Evolutionary conservation across 2,888 invertebrate species (phyloP), one percentile per base, ranked within the genome.

Genomic region (Ceramica pisi): DNA sequence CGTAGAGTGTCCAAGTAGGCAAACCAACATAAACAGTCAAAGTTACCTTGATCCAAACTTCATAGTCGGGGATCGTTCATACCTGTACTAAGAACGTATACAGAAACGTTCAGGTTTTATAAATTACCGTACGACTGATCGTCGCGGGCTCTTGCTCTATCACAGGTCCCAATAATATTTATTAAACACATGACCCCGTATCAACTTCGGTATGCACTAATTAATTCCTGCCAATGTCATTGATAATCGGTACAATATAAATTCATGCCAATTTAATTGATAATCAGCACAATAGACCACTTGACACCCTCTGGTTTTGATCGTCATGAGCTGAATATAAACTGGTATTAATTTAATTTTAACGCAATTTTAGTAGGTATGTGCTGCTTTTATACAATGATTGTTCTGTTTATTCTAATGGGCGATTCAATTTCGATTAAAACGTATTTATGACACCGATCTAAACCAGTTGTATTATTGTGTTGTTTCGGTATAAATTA

Each of bases 201-300:
- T 14, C 44, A 19, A 23, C 26, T 26, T 21, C 16, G 14, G 19
- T 16, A 57, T 69, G 41, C 48, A 69, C 21, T 50, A 70, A 59
- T 70, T 0, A 70, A 60, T 60, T 6, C 12, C 59, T 35, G 23
- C 31, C 23, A n/a, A 51, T 60, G 48, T n/a, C 51, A 35, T 71
- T 62, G 2, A 55, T 41, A 48, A 63, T 41, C 12, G 8, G 10
- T 21, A 63, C 31, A 31, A 55, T 21, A 26, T n/a, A 0, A 70
- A 60, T 60, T 6, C 12, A 70, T 35, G 23, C 31, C 23, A n/a
- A 51, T 60, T 56, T n/a, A 59, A 35, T 71, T 62, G 2, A 55
- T 41, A 48, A 63, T 41, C 12, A 6, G 10, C 26, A 63, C 31
- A 31, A 55, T 21, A 26, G 2, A 12, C 6, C 38, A 41, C 26